Base-by-base conservation (phyloP, 2,888 invertebrate genomes). In the Apotomis turbidana region DNA sequence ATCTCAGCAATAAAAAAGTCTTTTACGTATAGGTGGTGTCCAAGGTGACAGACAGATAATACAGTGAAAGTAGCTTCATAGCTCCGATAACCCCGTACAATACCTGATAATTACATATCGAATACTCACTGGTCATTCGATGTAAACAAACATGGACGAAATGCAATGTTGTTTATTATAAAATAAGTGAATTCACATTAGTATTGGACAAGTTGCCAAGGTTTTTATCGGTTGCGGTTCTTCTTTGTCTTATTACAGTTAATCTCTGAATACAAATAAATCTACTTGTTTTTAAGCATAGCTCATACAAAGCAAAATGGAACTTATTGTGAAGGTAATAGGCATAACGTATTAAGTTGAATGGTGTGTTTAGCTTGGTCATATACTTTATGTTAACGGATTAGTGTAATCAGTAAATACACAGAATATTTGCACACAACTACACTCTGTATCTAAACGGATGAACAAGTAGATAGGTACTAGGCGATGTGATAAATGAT, bases 1-100 rank as follows among this genome's bases (percentile, higher is more conserved):
- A 75, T 76, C 77, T 83, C 82, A 82, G 83, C 80, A 81, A 68
- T 68, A 73, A 62, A 49, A 73, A 79, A 76, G 82, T 77, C 83
- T 83, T 81, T 84, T 78, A 80, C 74, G 75, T 70, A 74, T 79
- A 78, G 81, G 74, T 77, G 78, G 64, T 70, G 59, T 63, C 68
- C 80, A 87, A 87, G 87, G 87, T 85, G 85, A 87, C 77, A 75
- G 63, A 9, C 49, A 68, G 69, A 71, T 73, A 68, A 59, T 59
- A 57, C 76, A 83, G 78, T 76, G 79, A 85, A 82, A 82, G 79
- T 78, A 76, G 55, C 72, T 79, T 74, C 74, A 70, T 75, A 55
- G 70, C 73, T 58, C 57, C 46, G 84, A 85, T 83, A 83, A 83
- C 79, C 77, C 76, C 66, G 41, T 72, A 68, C 74, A 73, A 59